Evolutionary conservation across 2,888 invertebrate species (phyloP), one percentile per base, ranked within the genome.

Genomic region (Chloroclystis v-ata): DNA sequence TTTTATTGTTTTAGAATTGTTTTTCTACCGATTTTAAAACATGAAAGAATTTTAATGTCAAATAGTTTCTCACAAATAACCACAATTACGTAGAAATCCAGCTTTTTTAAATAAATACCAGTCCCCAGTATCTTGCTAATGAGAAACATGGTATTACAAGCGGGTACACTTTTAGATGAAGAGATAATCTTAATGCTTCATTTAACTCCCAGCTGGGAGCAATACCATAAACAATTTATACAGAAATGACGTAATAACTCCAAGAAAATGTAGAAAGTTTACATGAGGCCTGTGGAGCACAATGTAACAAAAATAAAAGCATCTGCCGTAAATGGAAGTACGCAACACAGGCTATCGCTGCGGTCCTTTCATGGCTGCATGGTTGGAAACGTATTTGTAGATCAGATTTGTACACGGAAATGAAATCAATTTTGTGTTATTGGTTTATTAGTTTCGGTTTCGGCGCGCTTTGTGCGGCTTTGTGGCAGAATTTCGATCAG

Each of bases 231-330:
- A 50, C 16, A 37, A 33, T 55, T 50, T 51, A 32, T 32, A 46
- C 42, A 30, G 42, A 42, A 49, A 47, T 54, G 56, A 63, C 50
- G 63, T 59, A 65, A 68, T 56, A 52, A 57, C 56, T 52, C 52
- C 56, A 45, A 58, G 53, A 54, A 59, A 58, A 56, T 51, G 53
- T 61, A 53, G 56, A 56, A 78, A 81, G 77, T 74, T 69, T 68
- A 67, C 68, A 69, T 67, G 65, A 72, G 66, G 68, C 67, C 63
- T 65, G 65, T 56, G 45, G 54, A 56, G 61, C 59, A 70, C 72
- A 70, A 70, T 69, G 72, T 65, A 71, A 77, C 77, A 80, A 81
- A 80, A 85, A 83, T 75, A 75, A 76, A 71, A 70, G 62, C 54
- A 63, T 59, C 48, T 49, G 37, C 74, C 82, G 60, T 79, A 72